Conservation (phyloP, 2,888 invertebrate genomes). For the Gryllus longicercus region DNA sequence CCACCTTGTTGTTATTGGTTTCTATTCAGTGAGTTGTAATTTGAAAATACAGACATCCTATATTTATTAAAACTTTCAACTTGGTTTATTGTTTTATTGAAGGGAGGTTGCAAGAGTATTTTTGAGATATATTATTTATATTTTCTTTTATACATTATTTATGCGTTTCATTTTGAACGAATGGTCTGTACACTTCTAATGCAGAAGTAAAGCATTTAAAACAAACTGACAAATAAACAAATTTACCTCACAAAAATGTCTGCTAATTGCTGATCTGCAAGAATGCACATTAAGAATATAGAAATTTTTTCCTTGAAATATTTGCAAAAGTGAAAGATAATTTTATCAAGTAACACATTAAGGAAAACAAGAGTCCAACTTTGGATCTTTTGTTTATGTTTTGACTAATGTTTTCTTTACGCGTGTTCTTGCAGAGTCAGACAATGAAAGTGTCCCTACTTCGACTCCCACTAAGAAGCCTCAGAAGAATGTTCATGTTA, state of each 20-base stretch:
- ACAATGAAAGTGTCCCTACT: slow-evolving; percentile 68
- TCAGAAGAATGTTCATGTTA: slow-evolving; percentile 51
- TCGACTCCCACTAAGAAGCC: slow-evolving; percentile 54
- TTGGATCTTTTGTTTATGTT: slow-evolving; percentile 21
- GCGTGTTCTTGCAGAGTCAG: slow-evolving; percentile 73
- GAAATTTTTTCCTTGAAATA: slow-evolving; percentile 26
- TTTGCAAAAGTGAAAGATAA: slow-evolving; percentile 28
- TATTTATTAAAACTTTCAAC: slow-evolving; percentile 26
- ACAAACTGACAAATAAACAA: slow-evolving; percentile 30
- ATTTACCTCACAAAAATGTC: slow-evolving; percentile 30
- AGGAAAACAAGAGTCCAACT: slow-evolving; percentile 23
- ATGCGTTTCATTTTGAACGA: slow-evolving; percentile 28
- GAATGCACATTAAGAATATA: slow-evolving; percentile 37
- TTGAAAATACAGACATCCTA: slow-evolving; percentile 28
- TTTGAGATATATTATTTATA: slow-evolving; percentile 31
- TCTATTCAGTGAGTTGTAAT: slow-evolving; percentile 18
- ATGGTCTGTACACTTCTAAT: slow-evolving; percentile 32
- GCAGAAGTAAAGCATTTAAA: slow-evolving; percentile 34
- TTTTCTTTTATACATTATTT: slow-evolving; percentile 31
- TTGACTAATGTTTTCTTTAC: slow-evolving; percentile 34
- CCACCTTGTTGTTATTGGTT: slow-evolving; percentile 11
- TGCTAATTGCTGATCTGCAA: slow-evolving; percentile 39
- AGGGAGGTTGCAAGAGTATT: slow-evolving; percentile 4
- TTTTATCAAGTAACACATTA: not conserved
- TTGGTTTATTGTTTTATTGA: slow-evolving; percentile 17